Conservation (phyloP, 2,888 invertebrate genomes). For the Euphydryas editha region DNA sequence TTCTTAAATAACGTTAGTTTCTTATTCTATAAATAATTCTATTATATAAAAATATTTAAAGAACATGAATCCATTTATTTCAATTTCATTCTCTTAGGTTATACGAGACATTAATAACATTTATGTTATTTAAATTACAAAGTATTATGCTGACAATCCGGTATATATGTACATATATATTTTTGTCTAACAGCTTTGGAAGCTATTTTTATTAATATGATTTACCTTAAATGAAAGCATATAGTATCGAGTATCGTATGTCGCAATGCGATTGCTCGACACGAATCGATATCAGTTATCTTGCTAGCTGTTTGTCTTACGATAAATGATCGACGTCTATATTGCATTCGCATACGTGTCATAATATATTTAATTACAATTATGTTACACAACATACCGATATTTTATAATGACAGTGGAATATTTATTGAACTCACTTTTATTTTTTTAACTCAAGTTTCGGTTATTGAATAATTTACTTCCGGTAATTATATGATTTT, state of each 20-base stretch:
- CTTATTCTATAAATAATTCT: too few relatives aligned
- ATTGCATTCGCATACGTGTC: constrained; percentile 69
- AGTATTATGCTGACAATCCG: too few relatives aligned
- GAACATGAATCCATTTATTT: too few relatives aligned
- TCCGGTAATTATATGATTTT: constrained; percentile 26
- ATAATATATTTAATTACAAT: constrained; percentile 66
- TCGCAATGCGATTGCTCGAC: constrained; percentile 72
- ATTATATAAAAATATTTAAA: too few relatives aligned
- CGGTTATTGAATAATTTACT: constrained; percentile 41
- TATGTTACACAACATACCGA: constrained; percentile 44
- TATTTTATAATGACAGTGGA: constrained; percentile 22
- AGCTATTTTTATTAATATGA: neutral
- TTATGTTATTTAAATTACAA: too few relatives aligned
- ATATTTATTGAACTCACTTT: too few relatives aligned
- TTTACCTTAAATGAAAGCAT: constrained; percentile 1
- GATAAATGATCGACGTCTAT: constrained; percentile 62
- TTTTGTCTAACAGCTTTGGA: neutral
- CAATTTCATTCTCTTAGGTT: too few relatives aligned
- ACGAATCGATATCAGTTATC: constrained; percentile 75
- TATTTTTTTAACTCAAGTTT: too few relatives aligned
- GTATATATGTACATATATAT: neutral
- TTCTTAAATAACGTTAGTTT: too few relatives aligned
- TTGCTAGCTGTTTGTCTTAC: constrained; percentile 64
- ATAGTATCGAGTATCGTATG: constrained; percentile 56
- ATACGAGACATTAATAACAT: too few relatives aligned